A percentile compares a stretch with the other conserved stretches of the same genome.
These are phyloP conservation scores for Lasiommata megera DNA, from an alignment of 2,888 invertebrate genomes.

Conservation along the genomic window DNA sequence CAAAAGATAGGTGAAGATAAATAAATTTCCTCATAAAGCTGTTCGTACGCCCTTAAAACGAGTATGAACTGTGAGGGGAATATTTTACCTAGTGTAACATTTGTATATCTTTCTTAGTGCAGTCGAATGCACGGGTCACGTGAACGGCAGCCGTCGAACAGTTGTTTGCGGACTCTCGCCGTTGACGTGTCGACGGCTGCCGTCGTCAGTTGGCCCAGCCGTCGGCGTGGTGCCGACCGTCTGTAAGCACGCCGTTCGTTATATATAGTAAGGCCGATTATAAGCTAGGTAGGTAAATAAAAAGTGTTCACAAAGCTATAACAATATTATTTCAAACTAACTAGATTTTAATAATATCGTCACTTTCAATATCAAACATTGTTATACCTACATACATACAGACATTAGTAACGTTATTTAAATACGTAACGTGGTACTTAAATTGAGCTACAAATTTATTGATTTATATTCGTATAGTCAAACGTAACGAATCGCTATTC, in stretches of 20 bases:
- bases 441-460: too few species aligned
- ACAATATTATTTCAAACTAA: conserved; percentile 18
- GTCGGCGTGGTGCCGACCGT: background rate
- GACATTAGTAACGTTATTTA: background rate
- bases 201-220: background rate
- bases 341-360: background rate
- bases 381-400: background rate
- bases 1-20: too few species aligned
- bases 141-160: background rate
- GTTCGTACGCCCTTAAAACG: background rate
- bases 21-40: background rate
- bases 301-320: conserved; percentile 27
- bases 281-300: conserved; percentile 31
- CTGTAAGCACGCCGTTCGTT: background rate
- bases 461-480: too few species aligned
- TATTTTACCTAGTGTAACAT: too few species aligned
- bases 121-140: background rate
- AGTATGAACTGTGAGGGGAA: background rate
- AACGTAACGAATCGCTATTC: too few species aligned
- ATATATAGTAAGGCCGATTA: conserved; percentile 47
- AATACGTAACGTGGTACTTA: too few species aligned
- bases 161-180: background rate
- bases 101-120: background rate
- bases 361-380: background rate
- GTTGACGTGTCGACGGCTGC: background rate